Evolutionary conservation across 1,140 invertebrate genomes (phyloP), one percentile per base, ranked within the genome.

Genomic region (Phthorimaea operculella): DNA sequence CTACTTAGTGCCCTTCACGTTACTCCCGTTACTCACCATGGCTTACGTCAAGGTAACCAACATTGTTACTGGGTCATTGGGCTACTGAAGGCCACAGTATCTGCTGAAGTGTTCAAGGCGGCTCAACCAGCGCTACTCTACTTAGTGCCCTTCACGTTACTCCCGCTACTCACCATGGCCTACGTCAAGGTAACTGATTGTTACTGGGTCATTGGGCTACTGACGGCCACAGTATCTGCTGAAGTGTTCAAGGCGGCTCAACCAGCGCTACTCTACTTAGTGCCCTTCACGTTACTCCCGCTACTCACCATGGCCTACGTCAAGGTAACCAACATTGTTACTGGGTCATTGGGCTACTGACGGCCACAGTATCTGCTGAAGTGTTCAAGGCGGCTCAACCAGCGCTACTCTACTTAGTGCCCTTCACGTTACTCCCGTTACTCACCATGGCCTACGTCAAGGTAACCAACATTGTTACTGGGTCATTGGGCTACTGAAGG

Each of bases 171-270:
- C 45, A 96, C 96, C 47, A 98, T 99, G 96, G 97, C 97, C 58
- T 98, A 98, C 87, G 87, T 98, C n/a, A n/a, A n/a, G n/a, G n/a
- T n/a, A n/a, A 98, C 88, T 99, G 97, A 89, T 98, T 97, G 66
- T 90, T 99, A 70, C 92, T 99, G 76, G 97, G 97, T 99, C 87
- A 88, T 98, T 86, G 97, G 97, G 63, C 88, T 98, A 73, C 88
- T 98, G 75, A 98, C 97, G 72, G 97, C 97, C 52, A 98, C 97
- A 21, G 95, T 98, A 57, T 98, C 96, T 65, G 97, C 96, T 12
- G 97, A 99, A 88, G 92, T 98, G 68, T 98, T 98, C 87, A 97
- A 97, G 89, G 96, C 96, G 61, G 97, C 97, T 49, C 97, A 99
- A 86, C 97, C 97, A 57, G 97, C 97, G 53, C 89, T 99, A 65